Base-by-base conservation (phyloP, 2,797 vertebrate species). In the Sternarchorhynchus goeldii region DNA sequence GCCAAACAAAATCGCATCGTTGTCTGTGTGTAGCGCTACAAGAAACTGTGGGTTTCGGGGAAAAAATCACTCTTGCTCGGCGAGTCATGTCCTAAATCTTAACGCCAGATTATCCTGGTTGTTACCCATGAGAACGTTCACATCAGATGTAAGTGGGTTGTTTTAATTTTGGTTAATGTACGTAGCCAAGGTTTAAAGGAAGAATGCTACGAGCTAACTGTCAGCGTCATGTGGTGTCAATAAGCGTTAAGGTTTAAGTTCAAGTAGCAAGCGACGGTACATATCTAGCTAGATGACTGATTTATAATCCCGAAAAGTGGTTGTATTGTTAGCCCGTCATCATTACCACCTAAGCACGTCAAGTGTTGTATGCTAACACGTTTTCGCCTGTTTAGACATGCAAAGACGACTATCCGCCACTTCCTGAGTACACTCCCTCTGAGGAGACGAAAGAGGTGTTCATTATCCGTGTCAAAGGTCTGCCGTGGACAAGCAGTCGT, bases 391-490 rank as follows among this genome's bases (percentile, higher is more conserved):
- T 83, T 25, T 82, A 94, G 91, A 82, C 64, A 2, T 82, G 70
- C 67, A 85, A 90, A 39, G 90, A 91, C 25, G 89, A 90, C 0
- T 95, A 95, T 82, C 93, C 93, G 0, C 87, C 93, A 0, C 88
- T 95, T 29, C 90, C 93, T 2, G 90, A 90, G 45, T 95, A 95
- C 64, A 88, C 88, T 0, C 0, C 58, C 0, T 74, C 89, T 5
- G 3, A 75, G 0, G 87, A 88, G 1, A 76, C 81, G 78, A 93
- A 93, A 73, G 89, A 90, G 0, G 90, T 97, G 14, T 96, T 91
- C 75, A 92, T 99, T 60, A 64, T 99, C 78, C 91, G 94, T 2
- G 96, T 95, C 0, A 94, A 92, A 83, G 97, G 96, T 7, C 88
- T 99, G 29, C 94, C 95, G 0, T 98, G 94, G 93, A 91, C 95